phyloP scores from a whole-genome alignment of 1,140 invertebrate species.

The Danaus melanippus region DNA sequence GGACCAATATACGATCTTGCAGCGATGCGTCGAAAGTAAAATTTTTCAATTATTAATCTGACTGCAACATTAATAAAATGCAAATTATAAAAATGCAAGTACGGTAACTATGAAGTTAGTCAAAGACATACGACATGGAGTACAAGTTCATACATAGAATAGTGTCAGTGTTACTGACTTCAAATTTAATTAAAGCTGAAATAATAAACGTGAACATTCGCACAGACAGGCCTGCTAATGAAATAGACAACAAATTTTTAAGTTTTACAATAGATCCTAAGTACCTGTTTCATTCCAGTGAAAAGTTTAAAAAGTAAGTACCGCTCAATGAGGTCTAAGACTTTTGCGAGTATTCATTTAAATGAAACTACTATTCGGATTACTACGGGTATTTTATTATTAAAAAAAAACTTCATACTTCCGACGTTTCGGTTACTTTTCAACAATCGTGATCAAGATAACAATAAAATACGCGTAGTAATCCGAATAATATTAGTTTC shows the following conservation, averaged over 20 bases:
- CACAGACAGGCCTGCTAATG: conserved; percentile 64
- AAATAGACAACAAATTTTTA: conserved; percentile 75
- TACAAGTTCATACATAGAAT: conserved; percentile 11
- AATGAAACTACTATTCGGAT: too few species aligned
- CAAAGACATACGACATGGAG: conserved; percentile 9
- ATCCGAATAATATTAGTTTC: too few species aligned
- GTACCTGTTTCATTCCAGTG: conserved; percentile 44
- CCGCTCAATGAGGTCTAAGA: too few species aligned
- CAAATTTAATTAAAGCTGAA: conserved; percentile 18
- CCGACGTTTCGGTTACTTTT: too few species aligned
- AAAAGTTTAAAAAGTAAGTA: conserved; percentile 50
- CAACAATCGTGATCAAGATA: too few species aligned
- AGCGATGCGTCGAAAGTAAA: too few species aligned
- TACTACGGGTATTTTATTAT: too few species aligned
- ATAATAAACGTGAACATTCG: conserved; percentile 42
- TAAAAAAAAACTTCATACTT: too few species aligned
- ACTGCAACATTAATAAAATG: conserved; percentile 6
- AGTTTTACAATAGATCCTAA: conserved; percentile 76
- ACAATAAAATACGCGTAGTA: too few species aligned
- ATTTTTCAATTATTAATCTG: neutral
- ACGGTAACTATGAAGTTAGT: neutral
- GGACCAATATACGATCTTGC: too few species aligned
- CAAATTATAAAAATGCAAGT: conserved; percentile 3
- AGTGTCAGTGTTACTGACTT: conserved; percentile 4
- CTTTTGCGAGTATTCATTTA: too few species aligned